A percentile compares a stretch with the other conserved stretches of the same genome.
These are phyloP conservation scores for Mus pahari DNA, from an alignment of 2,113 vertebrate genomes.

Conservation along the genomic window DNA sequence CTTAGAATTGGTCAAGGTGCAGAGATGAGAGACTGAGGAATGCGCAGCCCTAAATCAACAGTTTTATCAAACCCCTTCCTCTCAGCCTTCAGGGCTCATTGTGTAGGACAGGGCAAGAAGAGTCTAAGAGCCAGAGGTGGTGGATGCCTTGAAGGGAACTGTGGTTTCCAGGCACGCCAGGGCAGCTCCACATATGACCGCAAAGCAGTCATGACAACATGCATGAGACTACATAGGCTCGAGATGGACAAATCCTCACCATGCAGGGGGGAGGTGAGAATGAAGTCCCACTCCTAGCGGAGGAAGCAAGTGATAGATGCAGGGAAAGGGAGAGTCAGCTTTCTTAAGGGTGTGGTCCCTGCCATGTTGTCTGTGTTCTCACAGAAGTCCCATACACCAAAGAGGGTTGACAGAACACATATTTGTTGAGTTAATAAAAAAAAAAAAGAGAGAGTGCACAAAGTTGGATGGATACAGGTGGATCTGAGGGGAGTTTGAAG, in stretches of 20 bases:
- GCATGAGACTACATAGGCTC: too few relatives aligned
- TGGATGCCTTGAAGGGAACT: not conserved
- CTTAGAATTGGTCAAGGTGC: not conserved
- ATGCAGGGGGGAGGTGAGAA: not conserved
- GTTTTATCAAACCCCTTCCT: not conserved
- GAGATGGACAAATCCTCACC: not conserved
- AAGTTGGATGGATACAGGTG: too few relatives aligned
- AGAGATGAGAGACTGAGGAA: not conserved
- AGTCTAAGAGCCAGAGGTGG: not conserved
- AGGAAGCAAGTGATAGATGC: not conserved
- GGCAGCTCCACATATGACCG: too few relatives aligned
- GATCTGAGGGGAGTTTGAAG: not conserved
- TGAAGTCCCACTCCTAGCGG: not conserved
- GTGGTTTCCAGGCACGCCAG: not conserved
- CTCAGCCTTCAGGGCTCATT: not conserved
- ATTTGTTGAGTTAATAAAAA: not conserved
- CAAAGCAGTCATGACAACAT: not conserved
- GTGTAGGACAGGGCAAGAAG: not conserved
- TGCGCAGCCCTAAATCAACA: not conserved
- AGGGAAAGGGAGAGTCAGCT: not conserved
- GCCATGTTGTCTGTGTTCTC: not conserved
- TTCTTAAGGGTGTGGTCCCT: not conserved
- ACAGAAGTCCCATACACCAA: not conserved
- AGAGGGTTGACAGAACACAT: not conserved
- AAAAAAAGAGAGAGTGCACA: not conserved